These are phyloP conservation scores for Eilema depressum DNA, from an alignment of 2,888 invertebrate species.

Conservation along the genomic window DNA sequence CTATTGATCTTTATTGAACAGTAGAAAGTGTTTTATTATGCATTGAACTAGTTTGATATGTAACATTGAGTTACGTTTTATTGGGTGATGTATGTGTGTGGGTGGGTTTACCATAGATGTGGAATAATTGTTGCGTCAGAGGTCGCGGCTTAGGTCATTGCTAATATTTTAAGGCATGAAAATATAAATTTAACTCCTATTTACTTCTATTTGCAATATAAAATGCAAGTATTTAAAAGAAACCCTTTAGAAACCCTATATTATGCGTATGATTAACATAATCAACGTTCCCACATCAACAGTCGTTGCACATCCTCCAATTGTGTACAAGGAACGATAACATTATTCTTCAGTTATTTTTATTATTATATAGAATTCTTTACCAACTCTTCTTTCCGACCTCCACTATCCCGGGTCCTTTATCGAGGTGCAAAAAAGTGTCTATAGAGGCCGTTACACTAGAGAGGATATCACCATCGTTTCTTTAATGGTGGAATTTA, in stretches of 20 bases:
- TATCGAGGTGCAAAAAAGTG: neutral
- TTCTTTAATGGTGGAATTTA: neutral
- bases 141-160: no score
- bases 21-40: conserved; percentile 12
- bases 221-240: no score
- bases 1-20: conserved; percentile 38
- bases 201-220: no score
- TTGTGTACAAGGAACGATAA: neutral
- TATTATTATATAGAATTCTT: neutral
- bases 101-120: neutral
- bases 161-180: no score
- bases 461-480: neutral
- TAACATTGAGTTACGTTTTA: neutral
- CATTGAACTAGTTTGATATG: conserved; percentile 2
- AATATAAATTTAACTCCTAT: no score
- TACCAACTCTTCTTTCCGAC: neutral
- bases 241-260: no score
- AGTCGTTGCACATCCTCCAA: neutral
- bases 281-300: neutral
- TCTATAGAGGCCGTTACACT: neutral
- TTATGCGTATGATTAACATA: neutral
- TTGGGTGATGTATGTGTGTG: neutral
- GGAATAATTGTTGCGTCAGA: no score
- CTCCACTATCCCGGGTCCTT: neutral
- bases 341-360: neutral